Base-by-base conservation (phyloP, 2,888 invertebrate species). In the Oscheius myriophilus region DNA sequence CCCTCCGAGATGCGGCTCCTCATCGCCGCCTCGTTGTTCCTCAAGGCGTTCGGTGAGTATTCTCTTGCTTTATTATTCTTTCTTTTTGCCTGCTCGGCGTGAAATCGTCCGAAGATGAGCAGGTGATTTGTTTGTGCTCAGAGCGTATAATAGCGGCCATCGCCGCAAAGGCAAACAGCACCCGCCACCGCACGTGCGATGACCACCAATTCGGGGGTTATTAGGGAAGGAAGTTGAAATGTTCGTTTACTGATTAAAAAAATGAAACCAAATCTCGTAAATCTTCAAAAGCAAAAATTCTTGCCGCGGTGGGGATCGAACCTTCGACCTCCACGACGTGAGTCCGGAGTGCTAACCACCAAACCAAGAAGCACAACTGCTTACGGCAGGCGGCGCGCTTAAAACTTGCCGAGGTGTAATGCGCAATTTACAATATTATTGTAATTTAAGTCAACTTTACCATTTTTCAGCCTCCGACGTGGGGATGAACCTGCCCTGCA, bases 401-500 rank as follows among this genome's bases (percentile, higher is more conserved):
- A n/a, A n/a, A n/a, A n/a, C n/a, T n/a, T n/a, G n/a, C n/a, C n/a
- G n/a, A n/a, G n/a, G n/a, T n/a, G n/a, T n/a, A n/a, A n/a, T n/a
- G n/a, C n/a, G n/a, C n/a, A n/a, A n/a, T n/a, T n/a, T n/a, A n/a
- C n/a, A n/a, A n/a, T n/a, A n/a, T n/a, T n/a, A n/a, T n/a, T n/a
- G n/a, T n/a, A n/a, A n/a, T n/a, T n/a, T n/a, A n/a, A n/a, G 9
- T 9, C 33, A 6, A 33, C 3, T 33, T 33, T 33, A 33, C 33
- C 9, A 33, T 11, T 23, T 55, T 76, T 43, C 66, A 76, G 79
- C 71, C 58, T 55, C 73, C 68, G 68, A 75, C 68, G 70, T 72
- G 45, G 76, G 71, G 52, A 72, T 77, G 53, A 77, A 79, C 64
- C 73, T 72, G 64, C 84, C 84, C 41, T 84, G 84, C 65, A 82